These are phyloP conservation scores for Trinorchestia longiramus DNA, from an alignment of 1,140 invertebrate genomes.

Conservation along the genomic window DNA sequence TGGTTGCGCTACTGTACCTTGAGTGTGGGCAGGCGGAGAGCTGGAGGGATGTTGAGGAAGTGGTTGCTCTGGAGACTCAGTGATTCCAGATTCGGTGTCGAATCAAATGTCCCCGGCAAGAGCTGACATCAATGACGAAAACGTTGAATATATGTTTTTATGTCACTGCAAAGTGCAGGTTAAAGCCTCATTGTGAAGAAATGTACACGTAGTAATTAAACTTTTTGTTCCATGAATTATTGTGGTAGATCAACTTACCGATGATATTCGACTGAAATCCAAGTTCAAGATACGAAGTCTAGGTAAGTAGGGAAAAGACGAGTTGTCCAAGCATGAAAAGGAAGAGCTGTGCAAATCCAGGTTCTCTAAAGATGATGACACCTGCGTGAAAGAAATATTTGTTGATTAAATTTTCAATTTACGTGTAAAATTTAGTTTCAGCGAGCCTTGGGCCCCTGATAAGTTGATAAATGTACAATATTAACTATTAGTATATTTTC, in stretches of 20 bases:
- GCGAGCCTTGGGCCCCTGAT: not conserved
- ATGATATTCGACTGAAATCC: constrained; percentile 1
- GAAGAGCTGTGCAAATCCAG: constrained; percentile 28
- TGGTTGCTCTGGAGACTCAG: constrained; percentile 1
- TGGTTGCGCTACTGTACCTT: not conserved
- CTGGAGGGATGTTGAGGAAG: not conserved
- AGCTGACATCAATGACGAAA: constrained; percentile 2
- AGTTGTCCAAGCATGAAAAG: constrained; percentile 24
- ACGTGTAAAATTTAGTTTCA: not conserved
- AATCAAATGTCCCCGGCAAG: not conserved
- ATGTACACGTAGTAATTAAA: not conserved
- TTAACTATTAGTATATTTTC: not conserved
- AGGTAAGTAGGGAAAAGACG: constrained; percentile 20
- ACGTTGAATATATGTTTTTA: not conserved
- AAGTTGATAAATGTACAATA: not conserved
- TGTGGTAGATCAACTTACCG: not conserved
- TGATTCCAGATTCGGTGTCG: not conserved
- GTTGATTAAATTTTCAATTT: not conserved
- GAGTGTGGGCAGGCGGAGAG: not conserved
- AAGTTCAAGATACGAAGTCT: not conserved
- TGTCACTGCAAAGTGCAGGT: not conserved
- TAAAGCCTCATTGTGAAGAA: not conserved
- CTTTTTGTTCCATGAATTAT: not conserved
- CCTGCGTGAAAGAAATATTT: not conserved
- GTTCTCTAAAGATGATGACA: not conserved